Percentiles rank a stretch among this genome's conserved stretches.
phyloP scores from a whole-genome alignment of 2,797 vertebrate species.

The Arrhamphus sclerolepis region DNA sequence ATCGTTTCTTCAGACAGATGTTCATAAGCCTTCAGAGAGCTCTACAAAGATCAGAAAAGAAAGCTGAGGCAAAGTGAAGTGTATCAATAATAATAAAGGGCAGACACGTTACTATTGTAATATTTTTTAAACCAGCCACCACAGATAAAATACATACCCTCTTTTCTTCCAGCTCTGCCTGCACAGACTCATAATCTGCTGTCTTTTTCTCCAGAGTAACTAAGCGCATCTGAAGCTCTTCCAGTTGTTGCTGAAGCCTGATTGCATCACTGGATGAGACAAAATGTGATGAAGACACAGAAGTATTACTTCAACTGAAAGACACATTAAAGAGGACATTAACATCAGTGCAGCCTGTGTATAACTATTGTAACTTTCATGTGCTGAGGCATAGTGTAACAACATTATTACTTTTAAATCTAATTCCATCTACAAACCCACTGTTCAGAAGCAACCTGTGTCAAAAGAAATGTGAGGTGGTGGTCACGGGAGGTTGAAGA shows the following conservation, averaged over 20 bases:
- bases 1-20: slow-evolving; percentile 82
- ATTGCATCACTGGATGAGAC: slow-evolving; percentile 82
- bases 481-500: no score
- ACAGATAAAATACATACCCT: slow-evolving; percentile 74
- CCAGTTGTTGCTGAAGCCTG: slow-evolving; percentile 87
- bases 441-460: no score
- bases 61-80: not conserved
- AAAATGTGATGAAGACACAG: not conserved
- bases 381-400: not conserved
- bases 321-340: not conserved
- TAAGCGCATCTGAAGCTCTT: slow-evolving; percentile 88
- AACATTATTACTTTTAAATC: no score
- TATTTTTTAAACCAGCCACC: not conserved
- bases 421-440: no score
- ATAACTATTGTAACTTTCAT: not conserved
- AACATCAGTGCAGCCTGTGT: not conserved
- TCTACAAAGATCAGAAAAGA: slow-evolving; percentile 63
- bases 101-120: not conserved
- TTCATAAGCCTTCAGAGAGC: slow-evolving; percentile 82
- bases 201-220: slow-evolving; percentile 87
- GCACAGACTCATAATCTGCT: slow-evolving; percentile 83
- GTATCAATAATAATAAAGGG: no score
- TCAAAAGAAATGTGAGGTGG: no score
- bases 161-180: slow-evolving; percentile 89
- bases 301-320: not conserved